phyloP scores from a whole-genome alignment of 2,888 invertebrate genomes.

The Leptinotarsa haldemani region DNA sequence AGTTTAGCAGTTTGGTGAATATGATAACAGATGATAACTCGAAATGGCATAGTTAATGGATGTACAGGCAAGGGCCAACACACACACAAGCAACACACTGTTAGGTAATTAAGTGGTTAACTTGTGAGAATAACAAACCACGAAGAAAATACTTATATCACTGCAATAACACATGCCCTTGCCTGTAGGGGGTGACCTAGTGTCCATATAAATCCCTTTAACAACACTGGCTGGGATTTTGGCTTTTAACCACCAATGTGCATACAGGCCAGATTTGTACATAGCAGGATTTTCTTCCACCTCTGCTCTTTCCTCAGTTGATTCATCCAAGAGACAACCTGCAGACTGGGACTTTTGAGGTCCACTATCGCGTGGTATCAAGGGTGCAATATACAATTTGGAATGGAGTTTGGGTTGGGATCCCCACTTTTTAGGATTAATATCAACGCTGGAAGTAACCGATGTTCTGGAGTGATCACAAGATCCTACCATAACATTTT shows the following conservation, averaged over 20 bases:
- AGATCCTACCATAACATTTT: conserved; percentile 69
- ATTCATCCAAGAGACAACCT: conserved; percentile 52
- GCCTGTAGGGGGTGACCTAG: conserved; percentile 63
- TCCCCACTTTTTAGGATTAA: conserved; percentile 66
- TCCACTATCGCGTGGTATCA: conserved; percentile 29
- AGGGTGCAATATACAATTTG: conserved; percentile 60
- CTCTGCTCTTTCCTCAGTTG: conserved; percentile 42
- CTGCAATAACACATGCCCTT: conserved; percentile 61
- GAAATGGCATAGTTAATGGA: conserved; percentile 34
- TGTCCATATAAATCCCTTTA: conserved; percentile 63
- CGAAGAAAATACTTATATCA: conserved; percentile 26
- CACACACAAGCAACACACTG: conserved; percentile 48
- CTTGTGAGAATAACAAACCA: conserved; percentile 34
- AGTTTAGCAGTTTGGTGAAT: conserved; percentile 8
- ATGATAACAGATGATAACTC: conserved; percentile 12
- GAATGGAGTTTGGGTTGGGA: conserved; percentile 67
- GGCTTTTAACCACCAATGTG: conserved; percentile 94
- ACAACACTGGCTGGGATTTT: conserved; percentile 77
- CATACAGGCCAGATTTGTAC: conserved; percentile 87
- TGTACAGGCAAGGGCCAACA: conserved; percentile 55
- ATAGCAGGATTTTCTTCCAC: conserved; percentile 63
- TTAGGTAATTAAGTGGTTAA: conserved; percentile 34
- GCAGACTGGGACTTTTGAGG: conserved; percentile 58
- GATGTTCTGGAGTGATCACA: conserved; percentile 68
- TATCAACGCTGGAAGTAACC: conserved; percentile 66